Evolutionary conservation across 1,140 invertebrate species (phyloP).

Genomic region (Melitaea cinxia): DNA sequence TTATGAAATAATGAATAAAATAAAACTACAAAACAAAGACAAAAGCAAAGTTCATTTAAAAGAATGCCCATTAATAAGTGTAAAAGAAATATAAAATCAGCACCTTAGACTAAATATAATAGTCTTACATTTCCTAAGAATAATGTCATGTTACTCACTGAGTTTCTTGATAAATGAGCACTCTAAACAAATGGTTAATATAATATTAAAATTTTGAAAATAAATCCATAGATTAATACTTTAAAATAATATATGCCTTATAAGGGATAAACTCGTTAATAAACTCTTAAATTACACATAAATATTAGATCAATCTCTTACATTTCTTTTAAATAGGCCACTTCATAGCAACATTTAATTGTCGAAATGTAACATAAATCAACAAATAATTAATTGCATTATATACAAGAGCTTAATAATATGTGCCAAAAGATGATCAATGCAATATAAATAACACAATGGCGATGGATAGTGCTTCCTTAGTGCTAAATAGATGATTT

Average conservation of each 20-base stretch:
- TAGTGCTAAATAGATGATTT: conserved; percentile 74
- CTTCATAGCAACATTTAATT: conserved; percentile 56
- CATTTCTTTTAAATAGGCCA: conserved; percentile 69
- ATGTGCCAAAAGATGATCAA: conserved; percentile 67
- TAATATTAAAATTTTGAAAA: conserved; percentile 16
- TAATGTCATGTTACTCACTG: conserved; percentile 49
- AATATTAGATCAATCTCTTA: conserved; percentile 63
- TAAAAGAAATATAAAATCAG: conserved; percentile 43
- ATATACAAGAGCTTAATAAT: conserved; percentile 73
- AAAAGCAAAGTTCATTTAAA: conserved; percentile 52
- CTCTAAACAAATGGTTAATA: conserved; percentile 20
- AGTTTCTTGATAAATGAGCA: conserved; percentile 37
- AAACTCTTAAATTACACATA: conserved; percentile 53
- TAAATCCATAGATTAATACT: conserved; percentile 38
- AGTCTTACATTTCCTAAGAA: conserved; percentile 36
- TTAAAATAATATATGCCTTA: conserved; percentile 43
- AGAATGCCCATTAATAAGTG: conserved; percentile 50
- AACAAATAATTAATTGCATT: conserved; percentile 64
- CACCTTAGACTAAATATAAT: conserved; percentile 47
- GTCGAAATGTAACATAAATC: conserved; percentile 59
- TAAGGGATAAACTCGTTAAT: conserved; percentile 64
- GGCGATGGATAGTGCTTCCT: conserved; percentile 71
- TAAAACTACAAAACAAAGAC: conserved; percentile 54
- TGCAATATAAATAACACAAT: conserved; percentile 72
- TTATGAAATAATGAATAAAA: conserved; percentile 60